phyloP scores from a whole-genome alignment of 1,140 invertebrate genomes.

The Eulimnadia texana region DNA sequence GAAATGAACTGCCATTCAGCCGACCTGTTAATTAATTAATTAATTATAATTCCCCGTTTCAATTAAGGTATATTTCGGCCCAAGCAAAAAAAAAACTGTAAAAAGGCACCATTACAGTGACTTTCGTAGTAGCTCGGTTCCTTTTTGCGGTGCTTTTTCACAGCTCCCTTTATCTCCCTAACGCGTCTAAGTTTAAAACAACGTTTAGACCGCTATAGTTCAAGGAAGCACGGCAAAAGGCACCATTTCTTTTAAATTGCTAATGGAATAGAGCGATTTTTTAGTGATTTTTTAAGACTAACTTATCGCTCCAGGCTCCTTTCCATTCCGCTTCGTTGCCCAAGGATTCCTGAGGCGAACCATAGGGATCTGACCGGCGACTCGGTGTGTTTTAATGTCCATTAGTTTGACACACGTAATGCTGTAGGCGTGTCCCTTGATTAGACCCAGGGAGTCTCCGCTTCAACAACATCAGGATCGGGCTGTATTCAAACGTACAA shows the following conservation, averaged over 20 bases:
- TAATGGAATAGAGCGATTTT: not conserved
- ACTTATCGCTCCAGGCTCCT: conserved; percentile 90
- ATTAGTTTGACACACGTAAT: conserved; percentile 82
- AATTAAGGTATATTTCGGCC: too few relatives aligned
- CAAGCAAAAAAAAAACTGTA: too few relatives aligned
- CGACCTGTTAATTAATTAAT: too few relatives aligned
- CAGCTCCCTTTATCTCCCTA: too few relatives aligned
- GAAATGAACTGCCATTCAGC: conserved; percentile 86
- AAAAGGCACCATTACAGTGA: too few relatives aligned
- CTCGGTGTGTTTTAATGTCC: conserved; percentile 61
- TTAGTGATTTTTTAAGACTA: conserved; percentile 24
- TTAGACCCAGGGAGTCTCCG: conserved; percentile 77
- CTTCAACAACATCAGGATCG: conserved; percentile 73
- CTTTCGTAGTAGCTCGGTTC: too few relatives aligned
- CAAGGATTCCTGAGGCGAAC: conserved; percentile 88
- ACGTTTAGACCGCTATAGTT: too few relatives aligned
- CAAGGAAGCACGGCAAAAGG: too few relatives aligned
- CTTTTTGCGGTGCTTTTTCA: too few relatives aligned
- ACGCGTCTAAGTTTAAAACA: too few relatives aligned
- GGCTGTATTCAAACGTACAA: conserved; percentile 39
- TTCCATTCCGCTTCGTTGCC: conserved; percentile 97
- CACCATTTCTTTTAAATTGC: conserved; percentile 9
- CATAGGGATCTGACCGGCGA: conserved; percentile 55
- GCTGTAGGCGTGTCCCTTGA: conserved; percentile 88
- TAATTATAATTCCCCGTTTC: too few relatives aligned